phyloP scores from a whole-genome alignment of 2,797 vertebrate genomes.

The Typhlichthys subterraneus region DNA sequence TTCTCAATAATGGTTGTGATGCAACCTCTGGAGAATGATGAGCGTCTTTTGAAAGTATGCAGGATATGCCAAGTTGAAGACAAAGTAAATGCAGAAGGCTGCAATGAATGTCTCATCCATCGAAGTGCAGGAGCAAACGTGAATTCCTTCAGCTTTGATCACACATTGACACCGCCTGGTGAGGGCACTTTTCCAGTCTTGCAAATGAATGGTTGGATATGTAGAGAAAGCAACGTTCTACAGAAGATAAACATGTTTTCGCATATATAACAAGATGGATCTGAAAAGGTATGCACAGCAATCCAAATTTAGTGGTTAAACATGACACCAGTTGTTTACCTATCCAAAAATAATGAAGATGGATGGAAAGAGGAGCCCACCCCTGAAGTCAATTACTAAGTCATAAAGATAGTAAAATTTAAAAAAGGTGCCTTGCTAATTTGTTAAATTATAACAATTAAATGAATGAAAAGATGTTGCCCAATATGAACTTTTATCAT shows the following conservation, averaged over 20 bases:
- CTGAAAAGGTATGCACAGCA: too few species aligned
- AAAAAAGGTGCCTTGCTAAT: too few species aligned
- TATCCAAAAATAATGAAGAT: neutral
- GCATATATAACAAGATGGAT: too few species aligned
- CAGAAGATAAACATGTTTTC: too few species aligned
- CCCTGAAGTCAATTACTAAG: neutral
- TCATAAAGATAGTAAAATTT: too few species aligned
- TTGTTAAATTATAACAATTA: too few species aligned
- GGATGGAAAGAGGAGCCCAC: neutral
- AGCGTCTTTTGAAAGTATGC: conserved; percentile 8
- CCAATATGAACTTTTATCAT: too few species aligned
- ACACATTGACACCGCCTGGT: neutral
- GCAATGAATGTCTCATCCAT: neutral
- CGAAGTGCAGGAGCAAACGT: neutral
- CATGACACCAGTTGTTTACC: neutral
- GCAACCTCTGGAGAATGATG: conserved; percentile 3
- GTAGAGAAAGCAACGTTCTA: too few species aligned
- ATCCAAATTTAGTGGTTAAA: too few species aligned
- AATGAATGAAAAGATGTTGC: too few species aligned
- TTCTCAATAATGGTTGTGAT: neutral
- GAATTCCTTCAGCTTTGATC: conserved; percentile 1
- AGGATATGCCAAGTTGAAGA: conserved; percentile 8
- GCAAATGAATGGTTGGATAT: neutral
- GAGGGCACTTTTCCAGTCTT: neutral
- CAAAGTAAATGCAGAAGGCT: neutral